Percentiles rank a stretch among this genome's conserved stretches.
Evolutionary conservation across 2,797 vertebrate species (phyloP).

Genomic region (Orientallactaga sibirica): DNA sequence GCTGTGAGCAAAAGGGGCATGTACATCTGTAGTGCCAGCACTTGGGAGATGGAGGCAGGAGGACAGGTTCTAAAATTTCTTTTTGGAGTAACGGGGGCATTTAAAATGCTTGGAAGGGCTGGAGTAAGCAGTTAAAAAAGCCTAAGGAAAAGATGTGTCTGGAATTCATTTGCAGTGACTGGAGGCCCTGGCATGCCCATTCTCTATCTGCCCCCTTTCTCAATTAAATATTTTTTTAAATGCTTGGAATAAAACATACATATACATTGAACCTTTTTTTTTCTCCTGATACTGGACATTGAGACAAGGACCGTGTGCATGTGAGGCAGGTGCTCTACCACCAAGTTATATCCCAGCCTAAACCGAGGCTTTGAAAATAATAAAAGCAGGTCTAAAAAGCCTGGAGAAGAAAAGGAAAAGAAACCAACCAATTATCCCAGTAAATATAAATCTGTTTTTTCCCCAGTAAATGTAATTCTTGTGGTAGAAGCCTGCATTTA

Average conservation of each 20-base stretch:
- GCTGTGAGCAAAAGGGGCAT: not conserved
- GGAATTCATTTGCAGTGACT: too few relatives aligned
- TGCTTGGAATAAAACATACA: not conserved
- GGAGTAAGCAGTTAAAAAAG: too few relatives aligned
- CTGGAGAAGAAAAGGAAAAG: not conserved
- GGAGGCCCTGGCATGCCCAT: too few relatives aligned
- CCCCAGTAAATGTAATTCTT: not conserved
- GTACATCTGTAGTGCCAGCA: not conserved
- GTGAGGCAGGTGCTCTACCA: too few relatives aligned
- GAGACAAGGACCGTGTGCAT: not conserved
- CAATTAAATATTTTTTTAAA: too few relatives aligned
- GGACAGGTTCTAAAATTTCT: not conserved
- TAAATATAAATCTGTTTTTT: too few relatives aligned
- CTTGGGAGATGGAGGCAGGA: not conserved
- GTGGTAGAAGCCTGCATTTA: not conserved
- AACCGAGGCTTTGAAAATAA: slow-evolving; percentile 5
- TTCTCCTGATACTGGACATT: not conserved
- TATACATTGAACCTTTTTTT: not conserved
- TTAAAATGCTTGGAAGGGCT: too few relatives aligned
- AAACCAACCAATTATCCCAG: not conserved
- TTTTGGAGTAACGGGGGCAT: not conserved
- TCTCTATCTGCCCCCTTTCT: too few relatives aligned
- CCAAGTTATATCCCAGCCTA: not conserved
- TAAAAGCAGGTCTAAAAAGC: slow-evolving; percentile 31
- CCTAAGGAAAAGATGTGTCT: too few relatives aligned